Conservation (phyloP, 2,113 vertebrate genomes). For the Arenaria interpres region DNA sequence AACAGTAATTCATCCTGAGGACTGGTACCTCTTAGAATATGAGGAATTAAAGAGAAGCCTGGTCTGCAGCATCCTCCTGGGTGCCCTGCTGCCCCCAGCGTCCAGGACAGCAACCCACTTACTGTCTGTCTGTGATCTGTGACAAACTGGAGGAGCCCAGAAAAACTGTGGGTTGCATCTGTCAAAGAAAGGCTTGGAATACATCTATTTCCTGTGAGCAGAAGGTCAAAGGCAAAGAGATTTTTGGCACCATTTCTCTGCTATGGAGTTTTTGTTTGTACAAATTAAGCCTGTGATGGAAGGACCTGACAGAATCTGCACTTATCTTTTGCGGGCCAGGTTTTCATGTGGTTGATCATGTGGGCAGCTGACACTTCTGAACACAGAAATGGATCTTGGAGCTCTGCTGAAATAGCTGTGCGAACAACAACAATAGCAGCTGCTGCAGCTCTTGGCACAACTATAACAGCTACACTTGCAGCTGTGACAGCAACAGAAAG, state of each 20-base stretch:
- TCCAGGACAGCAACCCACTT: not conserved
- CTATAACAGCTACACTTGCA: not conserved
- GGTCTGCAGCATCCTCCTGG: not conserved
- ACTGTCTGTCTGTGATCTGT: not conserved
- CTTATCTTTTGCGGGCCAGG: not conserved
- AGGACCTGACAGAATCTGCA: not conserved
- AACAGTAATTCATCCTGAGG: not conserved
- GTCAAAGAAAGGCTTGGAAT: not conserved
- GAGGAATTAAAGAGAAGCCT: not conserved
- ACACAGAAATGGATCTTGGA: not conserved
- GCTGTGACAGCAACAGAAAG: constrained; percentile 19
- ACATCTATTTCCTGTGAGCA: not conserved
- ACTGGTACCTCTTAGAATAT: not conserved
- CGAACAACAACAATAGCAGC: not conserved
- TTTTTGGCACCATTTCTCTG: not conserved
- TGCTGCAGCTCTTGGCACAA: constrained; percentile 1
- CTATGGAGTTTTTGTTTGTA: not conserved
- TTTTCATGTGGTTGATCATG: not conserved
- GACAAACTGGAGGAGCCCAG: not conserved
- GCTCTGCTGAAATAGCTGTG: constrained; percentile 3
- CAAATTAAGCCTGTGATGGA: not conserved
- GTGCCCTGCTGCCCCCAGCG: not conserved
- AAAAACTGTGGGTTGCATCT: not conserved
- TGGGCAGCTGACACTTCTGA: not conserved
- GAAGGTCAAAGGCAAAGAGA: not conserved